Evolutionary conservation across 1,140 invertebrate genomes (phyloP).

Genomic region (Lasaia peninsularis): DNA sequence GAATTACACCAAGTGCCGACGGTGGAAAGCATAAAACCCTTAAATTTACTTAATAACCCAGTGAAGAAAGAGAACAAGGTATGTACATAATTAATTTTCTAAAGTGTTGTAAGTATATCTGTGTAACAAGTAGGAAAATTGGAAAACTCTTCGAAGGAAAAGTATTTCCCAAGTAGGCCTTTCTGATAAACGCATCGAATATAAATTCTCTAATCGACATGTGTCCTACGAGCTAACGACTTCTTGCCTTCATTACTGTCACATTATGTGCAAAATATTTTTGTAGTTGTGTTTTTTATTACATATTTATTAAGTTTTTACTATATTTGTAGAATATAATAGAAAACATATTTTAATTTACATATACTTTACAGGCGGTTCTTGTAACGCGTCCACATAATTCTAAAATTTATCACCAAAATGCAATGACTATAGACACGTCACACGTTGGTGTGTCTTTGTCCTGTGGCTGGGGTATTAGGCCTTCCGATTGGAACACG

Average conservation of each 20-base stretch:
- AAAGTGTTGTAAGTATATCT: constrained; percentile 4
- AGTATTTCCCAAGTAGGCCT: background rate
- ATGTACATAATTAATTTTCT: background rate
- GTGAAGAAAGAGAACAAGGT: background rate
- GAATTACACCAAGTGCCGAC: too few species aligned
- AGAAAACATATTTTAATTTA: too few species aligned
- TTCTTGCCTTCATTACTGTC: background rate
- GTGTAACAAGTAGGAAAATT: background rate
- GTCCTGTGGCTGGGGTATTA: too few species aligned
- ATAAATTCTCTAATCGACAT: constrained; percentile 1
- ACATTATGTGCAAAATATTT: background rate
- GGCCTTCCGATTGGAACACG: too few species aligned
- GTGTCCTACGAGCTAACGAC: background rate
- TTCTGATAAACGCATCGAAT: constrained; percentile 1
- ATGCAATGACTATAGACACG: too few species aligned
- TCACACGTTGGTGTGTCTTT: too few species aligned
- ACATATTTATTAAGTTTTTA: background rate
- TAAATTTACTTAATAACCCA: too few species aligned
- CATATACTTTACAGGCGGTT: too few species aligned
- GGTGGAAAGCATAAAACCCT: too few species aligned
- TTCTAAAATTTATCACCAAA: too few species aligned
- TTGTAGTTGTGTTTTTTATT: background rate
- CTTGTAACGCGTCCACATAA: too few species aligned
- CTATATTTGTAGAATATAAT: too few species aligned
- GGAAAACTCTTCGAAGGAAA: constrained; percentile 3